Evolutionary conservation across 2,888 invertebrate species (phyloP).

Genomic region (Choristoneura rosaceana): DNA sequence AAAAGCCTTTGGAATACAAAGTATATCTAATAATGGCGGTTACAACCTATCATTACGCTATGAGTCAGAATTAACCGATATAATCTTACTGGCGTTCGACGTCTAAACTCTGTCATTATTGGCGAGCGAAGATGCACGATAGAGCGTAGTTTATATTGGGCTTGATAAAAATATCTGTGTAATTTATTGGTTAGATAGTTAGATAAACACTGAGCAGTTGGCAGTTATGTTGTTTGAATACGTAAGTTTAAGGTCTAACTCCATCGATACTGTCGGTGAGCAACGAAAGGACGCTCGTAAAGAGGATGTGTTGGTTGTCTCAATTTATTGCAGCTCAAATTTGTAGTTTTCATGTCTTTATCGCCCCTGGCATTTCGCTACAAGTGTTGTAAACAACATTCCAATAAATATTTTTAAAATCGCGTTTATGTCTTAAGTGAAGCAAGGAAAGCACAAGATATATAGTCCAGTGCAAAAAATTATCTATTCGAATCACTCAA

Average conservation of each 20-base stretch:
- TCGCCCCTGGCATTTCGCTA: too few species aligned
- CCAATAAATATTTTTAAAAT: too few species aligned
- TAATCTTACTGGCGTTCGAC: slow-evolving; percentile 55
- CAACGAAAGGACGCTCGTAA: background rate
- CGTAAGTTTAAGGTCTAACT: background rate
- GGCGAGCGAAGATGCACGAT: slow-evolving; percentile 39
- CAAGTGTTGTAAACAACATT: too few species aligned
- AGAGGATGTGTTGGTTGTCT: background rate
- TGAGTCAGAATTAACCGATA: slow-evolving; percentile 64
- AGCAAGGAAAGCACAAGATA: too few species aligned
- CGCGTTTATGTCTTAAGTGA: too few species aligned
- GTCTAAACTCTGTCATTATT: slow-evolving; percentile 56
- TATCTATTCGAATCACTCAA: too few species aligned
- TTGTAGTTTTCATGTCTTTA: too few species aligned
- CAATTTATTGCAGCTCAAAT: too few species aligned
- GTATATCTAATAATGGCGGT: slow-evolving; percentile 60
- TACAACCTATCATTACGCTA: slow-evolving; percentile 69
- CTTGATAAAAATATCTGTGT: slow-evolving; percentile 40
- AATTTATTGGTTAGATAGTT: slow-evolving; percentile 33
- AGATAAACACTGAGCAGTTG: slow-evolving; percentile 16
- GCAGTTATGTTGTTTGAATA: slow-evolving; percentile 13
- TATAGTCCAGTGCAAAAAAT: too few species aligned
- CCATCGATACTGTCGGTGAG: background rate
- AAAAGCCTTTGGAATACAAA: slow-evolving; percentile 66
- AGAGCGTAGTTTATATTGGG: slow-evolving; percentile 37